These are phyloP conservation scores for Cyphomyrus discorhynchus DNA, from an alignment of 2,113 vertebrate species.

Conservation along the genomic window DNA sequence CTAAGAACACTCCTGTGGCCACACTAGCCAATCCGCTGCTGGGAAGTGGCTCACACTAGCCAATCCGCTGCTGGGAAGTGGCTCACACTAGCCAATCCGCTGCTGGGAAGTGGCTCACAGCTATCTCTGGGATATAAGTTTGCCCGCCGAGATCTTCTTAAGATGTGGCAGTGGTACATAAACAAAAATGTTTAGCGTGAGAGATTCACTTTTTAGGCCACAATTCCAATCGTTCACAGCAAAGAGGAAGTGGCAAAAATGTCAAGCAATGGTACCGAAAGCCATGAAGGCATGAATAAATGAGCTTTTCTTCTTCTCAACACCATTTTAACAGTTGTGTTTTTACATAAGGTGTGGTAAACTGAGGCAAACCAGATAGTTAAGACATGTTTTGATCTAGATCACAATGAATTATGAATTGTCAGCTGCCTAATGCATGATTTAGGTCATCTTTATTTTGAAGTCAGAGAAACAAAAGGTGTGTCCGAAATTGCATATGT, in stretches of 20 bases:
- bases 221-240: constrained; percentile 20
- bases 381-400: not conserved
- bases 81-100: constrained; percentile 19
- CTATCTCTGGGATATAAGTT: not conserved
- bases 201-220: constrained; percentile 33
- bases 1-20: constrained; percentile 15
- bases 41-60: constrained; percentile 10
- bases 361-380: not conserved
- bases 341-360: not conserved
- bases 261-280: not conserved
- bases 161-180: constrained; percentile 17
- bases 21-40: constrained; percentile 8
- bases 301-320: no score
- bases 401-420: not conserved
- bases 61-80: not conserved
- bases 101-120: not conserved
- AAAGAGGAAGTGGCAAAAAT: not conserved
- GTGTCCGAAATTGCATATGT: not conserved
- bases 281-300: not conserved
- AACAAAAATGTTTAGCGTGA: constrained; percentile 14
- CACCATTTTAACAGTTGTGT: not conserved
- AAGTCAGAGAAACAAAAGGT: not conserved
- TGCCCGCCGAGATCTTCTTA: not conserved
- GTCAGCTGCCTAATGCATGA: not conserved
- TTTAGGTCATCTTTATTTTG: not conserved